These are phyloP conservation scores for Telmatherina bonti DNA, from an alignment of 2,797 vertebrate genomes.

Conservation along the genomic window DNA sequence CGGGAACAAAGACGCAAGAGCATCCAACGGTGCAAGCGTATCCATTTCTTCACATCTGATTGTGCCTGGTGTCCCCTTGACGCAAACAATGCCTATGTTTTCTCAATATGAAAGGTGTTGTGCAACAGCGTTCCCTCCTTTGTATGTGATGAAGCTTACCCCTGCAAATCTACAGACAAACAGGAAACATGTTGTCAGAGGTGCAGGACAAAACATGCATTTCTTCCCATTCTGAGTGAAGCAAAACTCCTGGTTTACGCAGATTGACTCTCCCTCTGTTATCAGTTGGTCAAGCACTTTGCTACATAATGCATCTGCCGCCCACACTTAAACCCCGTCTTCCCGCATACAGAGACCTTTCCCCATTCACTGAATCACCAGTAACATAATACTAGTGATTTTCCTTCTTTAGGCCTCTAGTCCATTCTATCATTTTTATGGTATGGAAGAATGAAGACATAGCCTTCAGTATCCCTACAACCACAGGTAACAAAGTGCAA, in stretches of 20 bases:
- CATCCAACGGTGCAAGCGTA: neutral
- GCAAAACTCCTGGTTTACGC: constrained; percentile 49
- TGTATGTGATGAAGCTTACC: constrained; percentile 48
- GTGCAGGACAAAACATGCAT: constrained; percentile 37
- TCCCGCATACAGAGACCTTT: constrained; percentile 7
- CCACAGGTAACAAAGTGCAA: neutral
- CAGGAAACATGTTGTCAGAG: constrained; percentile 10
- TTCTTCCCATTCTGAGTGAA: constrained; percentile 33
- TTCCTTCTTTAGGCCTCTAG: constrained; percentile 20
- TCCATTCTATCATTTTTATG: constrained; percentile 17
- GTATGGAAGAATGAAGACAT: constrained; percentile 9
- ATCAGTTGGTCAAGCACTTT: constrained; percentile 76
- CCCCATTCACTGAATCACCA: constrained; percentile 36
- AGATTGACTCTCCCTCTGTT: constrained; percentile 70
- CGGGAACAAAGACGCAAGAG: constrained; percentile 22
- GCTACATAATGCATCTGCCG: constrained; percentile 64
- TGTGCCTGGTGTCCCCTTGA: constrained; percentile 17
- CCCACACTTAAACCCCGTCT: constrained; percentile 26
- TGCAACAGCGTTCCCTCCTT: constrained; percentile 62
- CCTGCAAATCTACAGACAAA: constrained; percentile 50
- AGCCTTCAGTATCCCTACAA: constrained; percentile 35
- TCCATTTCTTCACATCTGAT: constrained; percentile 26
- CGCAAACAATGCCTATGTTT: constrained; percentile 49
- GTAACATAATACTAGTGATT: constrained; percentile 15
- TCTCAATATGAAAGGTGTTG: constrained; percentile 53